Evolutionary conservation across 2,888 invertebrate genomes (phyloP).

Genomic region (Cheilosia vernalis): DNA sequence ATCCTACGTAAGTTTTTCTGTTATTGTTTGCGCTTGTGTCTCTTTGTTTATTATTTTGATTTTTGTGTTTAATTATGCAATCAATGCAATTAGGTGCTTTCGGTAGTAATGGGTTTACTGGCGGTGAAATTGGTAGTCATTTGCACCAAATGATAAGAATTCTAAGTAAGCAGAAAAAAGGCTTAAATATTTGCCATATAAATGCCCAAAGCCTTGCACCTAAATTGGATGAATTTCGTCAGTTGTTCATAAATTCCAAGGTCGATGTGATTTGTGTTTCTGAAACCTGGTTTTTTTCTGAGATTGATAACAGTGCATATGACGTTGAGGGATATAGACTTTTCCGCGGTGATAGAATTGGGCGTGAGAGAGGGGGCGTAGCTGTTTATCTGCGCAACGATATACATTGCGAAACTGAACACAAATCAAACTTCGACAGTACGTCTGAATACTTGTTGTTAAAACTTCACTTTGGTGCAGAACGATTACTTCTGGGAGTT

Average conservation of each 20-base stretch:
- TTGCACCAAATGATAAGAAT: constrained; percentile 17
- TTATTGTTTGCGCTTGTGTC: no score
- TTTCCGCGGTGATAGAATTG: no score
- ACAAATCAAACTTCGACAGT: neutral
- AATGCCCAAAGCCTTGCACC: constrained; percentile 26
- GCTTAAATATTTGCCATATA: constrained; percentile 19
- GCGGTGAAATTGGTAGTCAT: constrained; percentile 16
- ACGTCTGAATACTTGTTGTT: constrained; percentile 7
- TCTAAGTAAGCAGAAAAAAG: constrained; percentile 8
- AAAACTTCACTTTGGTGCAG: neutral
- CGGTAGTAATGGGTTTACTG: neutral
- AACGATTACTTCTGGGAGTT: constrained; percentile 17
- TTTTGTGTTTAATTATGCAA: neutral
- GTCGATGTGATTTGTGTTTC: constrained; percentile 15
- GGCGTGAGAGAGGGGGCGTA: no score
- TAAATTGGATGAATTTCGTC: constrained; percentile 33
- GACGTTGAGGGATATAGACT: no score
- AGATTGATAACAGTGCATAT: no score
- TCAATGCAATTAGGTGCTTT: neutral
- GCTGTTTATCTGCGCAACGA: no score
- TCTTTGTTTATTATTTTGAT: no score
- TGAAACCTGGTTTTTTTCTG: neutral
- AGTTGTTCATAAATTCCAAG: constrained; percentile 4
- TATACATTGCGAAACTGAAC: no score
- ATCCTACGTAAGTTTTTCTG: neutral